Conservation (phyloP, 2,113 vertebrate species). For the Cebus imitator region DNA sequence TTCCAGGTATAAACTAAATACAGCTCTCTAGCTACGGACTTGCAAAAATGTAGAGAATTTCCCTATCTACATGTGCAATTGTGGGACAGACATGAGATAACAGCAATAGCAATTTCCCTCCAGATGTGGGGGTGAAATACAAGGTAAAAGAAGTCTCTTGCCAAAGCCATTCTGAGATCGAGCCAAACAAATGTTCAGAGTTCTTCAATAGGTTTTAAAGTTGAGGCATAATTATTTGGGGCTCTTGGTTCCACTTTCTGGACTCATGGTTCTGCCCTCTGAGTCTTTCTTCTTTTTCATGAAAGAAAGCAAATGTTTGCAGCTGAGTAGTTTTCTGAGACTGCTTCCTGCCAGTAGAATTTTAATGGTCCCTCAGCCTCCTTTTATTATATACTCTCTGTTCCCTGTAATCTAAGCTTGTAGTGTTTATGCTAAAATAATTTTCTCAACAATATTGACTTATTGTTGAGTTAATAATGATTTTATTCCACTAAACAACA, state of each 20-base stretch:
- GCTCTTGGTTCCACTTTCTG: background rate
- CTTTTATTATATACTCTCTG: background rate
- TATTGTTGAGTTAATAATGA: too few relatives aligned
- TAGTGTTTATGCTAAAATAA: background rate
- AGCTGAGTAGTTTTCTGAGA: background rate
- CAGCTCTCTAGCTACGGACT: background rate
- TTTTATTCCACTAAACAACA: background rate
- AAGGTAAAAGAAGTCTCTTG: background rate
- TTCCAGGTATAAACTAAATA: background rate
- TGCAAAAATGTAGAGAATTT: background rate
- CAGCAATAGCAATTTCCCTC: too few relatives aligned
- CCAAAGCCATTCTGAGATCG: background rate
- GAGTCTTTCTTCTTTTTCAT: background rate
- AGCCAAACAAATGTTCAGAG: background rate
- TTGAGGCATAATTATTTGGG: background rate
- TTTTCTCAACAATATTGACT: background rate
- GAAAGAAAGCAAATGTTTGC: background rate
- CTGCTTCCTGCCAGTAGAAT: background rate
- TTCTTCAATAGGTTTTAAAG: background rate
- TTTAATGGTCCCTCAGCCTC: background rate
- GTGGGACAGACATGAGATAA: background rate
- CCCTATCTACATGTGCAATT: too few relatives aligned
- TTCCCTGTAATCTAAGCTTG: background rate
- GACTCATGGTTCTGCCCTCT: background rate
- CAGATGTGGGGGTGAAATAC: too few relatives aligned